Base-by-base conservation (phyloP, 2,888 invertebrate genomes). In the Drosophila neonasuta region DNA sequence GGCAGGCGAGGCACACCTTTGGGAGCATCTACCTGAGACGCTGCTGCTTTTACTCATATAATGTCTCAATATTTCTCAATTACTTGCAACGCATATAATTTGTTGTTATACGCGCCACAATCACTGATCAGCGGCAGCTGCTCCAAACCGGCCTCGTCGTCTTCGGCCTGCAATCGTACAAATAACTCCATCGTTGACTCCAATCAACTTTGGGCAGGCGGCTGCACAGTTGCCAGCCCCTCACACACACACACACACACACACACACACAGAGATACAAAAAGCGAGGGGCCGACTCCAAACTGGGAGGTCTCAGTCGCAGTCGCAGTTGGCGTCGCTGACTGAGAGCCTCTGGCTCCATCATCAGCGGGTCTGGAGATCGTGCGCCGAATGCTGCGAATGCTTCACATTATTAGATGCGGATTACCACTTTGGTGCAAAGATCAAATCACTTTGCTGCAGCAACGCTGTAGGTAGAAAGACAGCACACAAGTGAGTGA, bases 341-440 rank as follows among this genome's bases (percentile, higher is more conserved):
- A 46, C 68, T 42, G 59, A 50, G 66, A 66, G 51, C 55, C 74
- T 56, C 55, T 57, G 46, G 52, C 67, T 45, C 45, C 46, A 52
- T 45, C 52, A 30, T 45, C 52, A 46, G 32, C 32, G 32, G 67
- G 55, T 50, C 57, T 46, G 62, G 62, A 84, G 81, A 88, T 88
- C 88, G 88, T 88, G 89, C 88, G 81, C 85, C 87, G 87, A 79
- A 85, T 78, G 83, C 80, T 86, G 78, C 86, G 65, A 65, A 65
- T 75, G 88, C 86, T 87, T 86, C 86, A 87, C 88, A 88, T 89
- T 89, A 88, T 88, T 89, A 87, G 87, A 87, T 87, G 87, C 88
- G 87, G 87, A 88, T 82, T 82, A 87, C 85, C 88, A 84, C 78
- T 76, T 77, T 79, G 75, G 81, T 84, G 81, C 81, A 86, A 84